Evolutionary conservation across 2,113 vertebrate genomes (phyloP), one percentile per base, ranked within the genome.

Genomic region (Cathartes aura): DNA sequence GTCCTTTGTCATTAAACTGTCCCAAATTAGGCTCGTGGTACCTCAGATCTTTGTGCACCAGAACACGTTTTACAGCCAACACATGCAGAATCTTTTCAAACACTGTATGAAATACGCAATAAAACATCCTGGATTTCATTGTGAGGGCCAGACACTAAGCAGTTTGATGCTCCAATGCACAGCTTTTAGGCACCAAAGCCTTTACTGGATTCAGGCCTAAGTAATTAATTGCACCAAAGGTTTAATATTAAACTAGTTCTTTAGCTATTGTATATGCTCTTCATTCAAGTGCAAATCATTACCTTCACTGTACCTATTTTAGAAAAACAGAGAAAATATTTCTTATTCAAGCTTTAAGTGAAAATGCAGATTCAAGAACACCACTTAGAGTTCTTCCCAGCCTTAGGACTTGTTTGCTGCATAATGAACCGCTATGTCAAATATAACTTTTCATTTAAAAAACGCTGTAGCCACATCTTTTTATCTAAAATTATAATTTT

Each of bases 361-460:
- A 92, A 95, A 96, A 92, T 95, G n/a, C 4, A 92, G 91, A 96
- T 96, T 87, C 75, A 89, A 83, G 26, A 62, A 29, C 42, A 90
- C 2, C 21, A 62, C 32, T 78, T 78, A 85, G 6, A 73, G 50
- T 78, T 73, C 36, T 83, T 83, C 32, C 27, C 55, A 86, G 67
- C 86, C 68, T 73, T 45, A 81, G 67, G 67, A 70, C 8, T 45
- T 89, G 30, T 83, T 92, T 90, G 17, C n/a, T 91, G 13, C 36
- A 42, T 81, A 92, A 95, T 86, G 40, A 76, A 73, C 36, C 6
- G 5, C 45, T 70, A 27, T 7, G 83, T 76, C 53, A 73, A 60
- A 86, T 68, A 53, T 6, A 76, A 23, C 11, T 80, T 90, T 59
- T 83, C 7, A 50, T 83, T 90, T 74, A 50, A 24, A 92, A 80